Conservation (phyloP, 2,797 vertebrate species). For the Takifugu ocellatus region DNA sequence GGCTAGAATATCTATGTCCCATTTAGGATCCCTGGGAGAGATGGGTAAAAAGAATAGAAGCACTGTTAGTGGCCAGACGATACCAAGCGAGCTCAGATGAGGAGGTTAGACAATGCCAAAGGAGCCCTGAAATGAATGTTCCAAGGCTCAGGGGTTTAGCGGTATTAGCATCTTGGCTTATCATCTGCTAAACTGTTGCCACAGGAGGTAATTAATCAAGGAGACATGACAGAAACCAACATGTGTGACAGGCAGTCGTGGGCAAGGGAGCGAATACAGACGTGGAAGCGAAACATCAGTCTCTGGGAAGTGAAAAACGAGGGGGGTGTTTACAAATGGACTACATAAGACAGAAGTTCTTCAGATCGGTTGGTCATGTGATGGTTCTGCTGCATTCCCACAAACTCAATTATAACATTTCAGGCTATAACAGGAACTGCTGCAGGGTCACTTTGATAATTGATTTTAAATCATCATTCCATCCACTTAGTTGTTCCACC, state of each 20-base stretch:
- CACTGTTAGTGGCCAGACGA: conserved; percentile 65
- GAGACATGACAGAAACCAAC: conserved; percentile 2
- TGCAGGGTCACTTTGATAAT: conserved; percentile 23
- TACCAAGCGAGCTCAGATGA: conserved; percentile 53
- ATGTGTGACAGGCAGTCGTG: conserved; percentile 17
- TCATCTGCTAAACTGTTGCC: conserved; percentile 16
- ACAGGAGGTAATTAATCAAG: conserved; percentile 23
- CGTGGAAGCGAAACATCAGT: conserved; percentile 1
- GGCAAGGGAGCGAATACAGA: conserved; percentile 41
- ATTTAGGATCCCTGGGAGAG: conserved; percentile 63
- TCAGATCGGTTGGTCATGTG: conserved; percentile 33
- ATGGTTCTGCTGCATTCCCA: conserved; percentile 18
- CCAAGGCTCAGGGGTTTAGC: conserved; percentile 43
- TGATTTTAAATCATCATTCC: conserved; percentile 44
- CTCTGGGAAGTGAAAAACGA: not conserved
- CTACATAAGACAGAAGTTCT: conserved; percentile 18
- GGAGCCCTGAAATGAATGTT: conserved; percentile 40
- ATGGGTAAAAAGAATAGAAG: conserved; percentile 55
- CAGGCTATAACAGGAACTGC: conserved; percentile 5
- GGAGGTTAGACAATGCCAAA: conserved; percentile 57
- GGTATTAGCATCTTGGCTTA: conserved; percentile 42
- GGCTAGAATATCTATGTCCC: conserved; percentile 68
- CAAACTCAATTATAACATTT: conserved; percentile 34
- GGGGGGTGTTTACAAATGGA: not conserved
- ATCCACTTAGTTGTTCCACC: conserved; percentile 48